Base-by-base conservation (phyloP, 2,113 vertebrate genomes). In the Danio rerio region DNA sequence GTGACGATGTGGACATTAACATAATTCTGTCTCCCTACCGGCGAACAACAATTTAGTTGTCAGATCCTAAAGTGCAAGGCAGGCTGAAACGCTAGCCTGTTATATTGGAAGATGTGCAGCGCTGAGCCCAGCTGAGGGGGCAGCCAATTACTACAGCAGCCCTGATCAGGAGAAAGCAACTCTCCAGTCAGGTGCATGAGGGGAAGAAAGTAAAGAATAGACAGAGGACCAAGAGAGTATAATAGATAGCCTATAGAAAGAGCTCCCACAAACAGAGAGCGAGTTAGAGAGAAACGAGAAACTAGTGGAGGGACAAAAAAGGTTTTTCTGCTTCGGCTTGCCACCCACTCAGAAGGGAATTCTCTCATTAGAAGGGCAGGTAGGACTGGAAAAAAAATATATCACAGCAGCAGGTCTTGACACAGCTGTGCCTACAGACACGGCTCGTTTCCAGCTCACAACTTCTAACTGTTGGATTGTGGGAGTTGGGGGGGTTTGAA, bases 1-100 rank as follows among this genome's bases (percentile, higher is more conserved):
- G 89, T 88, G 91, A 87, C 89, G 85, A 82, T 52, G 77, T 86
- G 84, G 83, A 74, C 86, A 88, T 90, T 89, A 93, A 86, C 91
- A 90, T 90, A 91, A 89, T 84, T 88, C 81, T 81, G 84, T 78
- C 86, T 86, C 63, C 31, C 77, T 71, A 55, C 49, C 78, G 56
- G 42, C 77, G 88, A 89, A 88, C 89, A 83, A 89, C 89, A 87
- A 88, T 93, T 92, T 91, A 92, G 92, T 90, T 92, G 92, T 94
- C 91, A 93, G 91, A 91, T 82, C 89, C 86, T 87, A 91, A 93
- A 93, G 89, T 92, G 90, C 90, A 92, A 89, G 88, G 92, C 84
- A 87, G 89, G 89, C 91, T 90, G 89, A 93, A 92, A 90, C 78
- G 50, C 61, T 84, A 87, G 86, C 84, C 88, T 89, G 91, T 91